A percentile compares a stretch with the other conserved stretches of the same genome.
Evolutionary conservation across 2,797 vertebrate species (phyloP).

Genomic region (Pipistrellus pipistrellus): DNA sequence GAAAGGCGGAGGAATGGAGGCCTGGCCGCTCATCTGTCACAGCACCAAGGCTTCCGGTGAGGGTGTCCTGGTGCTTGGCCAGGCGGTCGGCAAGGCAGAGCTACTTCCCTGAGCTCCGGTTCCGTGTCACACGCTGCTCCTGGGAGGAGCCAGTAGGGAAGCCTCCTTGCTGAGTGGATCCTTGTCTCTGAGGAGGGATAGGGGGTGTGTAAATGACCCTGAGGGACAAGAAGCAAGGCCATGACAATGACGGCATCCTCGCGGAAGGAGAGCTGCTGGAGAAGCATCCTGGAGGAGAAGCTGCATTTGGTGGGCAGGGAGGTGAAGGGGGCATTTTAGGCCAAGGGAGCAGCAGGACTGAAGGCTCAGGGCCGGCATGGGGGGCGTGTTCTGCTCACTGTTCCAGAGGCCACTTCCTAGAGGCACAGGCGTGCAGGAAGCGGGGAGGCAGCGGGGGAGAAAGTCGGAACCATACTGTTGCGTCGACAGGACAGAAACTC

Average conservation of each 20-base stretch:
- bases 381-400: background rate
- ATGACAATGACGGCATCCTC: background rate
- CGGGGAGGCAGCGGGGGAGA: too few species aligned
- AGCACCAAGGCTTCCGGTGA: too few species aligned
- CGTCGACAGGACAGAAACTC: background rate
- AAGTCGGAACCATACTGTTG: too few species aligned
- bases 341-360: background rate
- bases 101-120: background rate
- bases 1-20: background rate
- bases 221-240: background rate
- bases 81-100: background rate
- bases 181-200: background rate
- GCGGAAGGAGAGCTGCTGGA: fast-evolving
- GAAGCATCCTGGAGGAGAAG: background rate
- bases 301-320: fast-evolving
- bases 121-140: background rate
- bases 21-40: background rate
- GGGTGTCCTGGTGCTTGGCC: fast-evolving
- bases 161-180: background rate
- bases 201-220: background rate
- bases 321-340: background rate
- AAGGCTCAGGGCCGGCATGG: background rate
- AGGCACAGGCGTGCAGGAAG: fast-evolving
- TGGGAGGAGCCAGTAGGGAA: background rate
- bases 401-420: background rate